These are phyloP conservation scores for Apteryx owenii DNA, from an alignment of 2,113 vertebrate species.

Conservation along the genomic window DNA sequence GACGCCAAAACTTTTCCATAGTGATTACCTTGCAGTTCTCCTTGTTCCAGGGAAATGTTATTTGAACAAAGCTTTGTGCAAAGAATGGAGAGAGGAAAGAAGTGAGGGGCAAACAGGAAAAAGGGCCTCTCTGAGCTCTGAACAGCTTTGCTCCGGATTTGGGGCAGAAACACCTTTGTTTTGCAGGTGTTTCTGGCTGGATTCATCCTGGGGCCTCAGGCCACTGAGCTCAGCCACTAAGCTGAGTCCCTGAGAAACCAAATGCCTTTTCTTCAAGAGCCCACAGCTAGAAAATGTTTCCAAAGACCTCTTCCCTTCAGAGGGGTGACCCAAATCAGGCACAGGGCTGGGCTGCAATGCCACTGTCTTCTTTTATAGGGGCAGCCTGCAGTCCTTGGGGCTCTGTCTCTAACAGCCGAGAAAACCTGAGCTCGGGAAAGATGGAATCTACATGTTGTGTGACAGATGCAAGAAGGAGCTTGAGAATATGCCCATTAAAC, in stretches of 20 bases:
- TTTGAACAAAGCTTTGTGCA: neutral
- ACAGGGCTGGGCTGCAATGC: neutral
- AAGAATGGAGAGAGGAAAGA: slow-evolving; percentile 56
- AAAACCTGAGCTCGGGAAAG: neutral
- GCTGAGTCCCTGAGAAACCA: neutral
- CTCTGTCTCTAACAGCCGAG: neutral
- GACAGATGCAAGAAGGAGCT: neutral
- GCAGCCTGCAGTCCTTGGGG: neutral
- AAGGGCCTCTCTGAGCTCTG: neutral
- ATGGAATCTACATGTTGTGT: neutral
- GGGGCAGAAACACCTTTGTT: slow-evolving; percentile 11
- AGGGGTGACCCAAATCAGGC: neutral
- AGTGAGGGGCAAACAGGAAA: slow-evolving; percentile 6
- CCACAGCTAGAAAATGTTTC: neutral
- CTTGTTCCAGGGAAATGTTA: slow-evolving; percentile 9
- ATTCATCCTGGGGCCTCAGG: neutral
- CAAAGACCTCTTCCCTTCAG: neutral
- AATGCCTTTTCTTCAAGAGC: neutral
- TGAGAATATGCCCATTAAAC: neutral
- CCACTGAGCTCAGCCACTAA: neutral
- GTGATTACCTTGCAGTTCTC: neutral
- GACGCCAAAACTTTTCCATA: neutral
- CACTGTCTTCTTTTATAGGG: neutral
- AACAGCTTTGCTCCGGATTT: neutral
- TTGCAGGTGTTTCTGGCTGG: neutral